Conservation (phyloP, 2,113 vertebrate species). For the Dermatemys mawii region DNA sequence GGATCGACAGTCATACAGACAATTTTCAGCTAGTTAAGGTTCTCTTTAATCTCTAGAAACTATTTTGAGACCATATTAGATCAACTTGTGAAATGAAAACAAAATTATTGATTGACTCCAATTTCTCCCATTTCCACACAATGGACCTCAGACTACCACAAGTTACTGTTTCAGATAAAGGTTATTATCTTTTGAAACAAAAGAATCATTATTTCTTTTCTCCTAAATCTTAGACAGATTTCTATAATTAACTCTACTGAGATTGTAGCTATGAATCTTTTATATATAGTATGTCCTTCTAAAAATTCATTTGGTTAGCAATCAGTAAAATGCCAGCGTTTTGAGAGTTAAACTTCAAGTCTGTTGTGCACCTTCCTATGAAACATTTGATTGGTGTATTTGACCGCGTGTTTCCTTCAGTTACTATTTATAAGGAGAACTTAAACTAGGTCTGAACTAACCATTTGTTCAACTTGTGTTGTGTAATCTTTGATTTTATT, state of each 20-base stretch:
- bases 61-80: neutral
- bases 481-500: slow-evolving; percentile 30
- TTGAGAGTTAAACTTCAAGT: neutral
- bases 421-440: neutral
- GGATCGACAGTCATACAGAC: neutral
- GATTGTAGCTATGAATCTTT: neutral
- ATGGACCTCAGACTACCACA: neutral
- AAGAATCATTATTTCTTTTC: neutral
- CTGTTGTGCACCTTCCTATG: neutral
- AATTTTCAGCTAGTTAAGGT: neutral
- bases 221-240: neutral
- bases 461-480: neutral
- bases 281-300: neutral
- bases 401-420: neutral
- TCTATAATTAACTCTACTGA: neutral
- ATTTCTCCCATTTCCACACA: neutral
- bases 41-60: neutral
- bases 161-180: neutral
- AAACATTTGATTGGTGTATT: neutral
- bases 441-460: neutral
- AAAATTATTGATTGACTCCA: neutral
- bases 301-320: neutral
- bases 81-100: neutral
- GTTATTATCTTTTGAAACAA: neutral
- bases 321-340: neutral